phyloP scores from a whole-genome alignment of 2,797 vertebrate genomes.

The Bradypodion pumilum region DNA sequence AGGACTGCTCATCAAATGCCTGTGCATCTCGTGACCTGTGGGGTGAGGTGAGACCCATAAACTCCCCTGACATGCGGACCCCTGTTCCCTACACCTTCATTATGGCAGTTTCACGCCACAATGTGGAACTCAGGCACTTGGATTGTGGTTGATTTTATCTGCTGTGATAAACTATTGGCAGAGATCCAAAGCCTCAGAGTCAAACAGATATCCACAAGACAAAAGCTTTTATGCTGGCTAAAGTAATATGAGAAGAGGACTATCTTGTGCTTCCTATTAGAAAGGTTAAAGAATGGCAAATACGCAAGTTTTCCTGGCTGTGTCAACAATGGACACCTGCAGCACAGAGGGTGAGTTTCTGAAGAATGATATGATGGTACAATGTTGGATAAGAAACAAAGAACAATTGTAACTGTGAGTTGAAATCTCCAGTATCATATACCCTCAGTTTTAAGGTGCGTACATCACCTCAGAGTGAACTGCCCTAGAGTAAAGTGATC shows the following conservation, averaged over 20 bases:
- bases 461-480: too few species aligned
- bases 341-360: background rate
- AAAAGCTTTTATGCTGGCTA: background rate
- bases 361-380: background rate
- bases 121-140: background rate
- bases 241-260: background rate
- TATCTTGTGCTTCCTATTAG: background rate
- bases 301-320: background rate
- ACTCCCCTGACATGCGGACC: too few species aligned
- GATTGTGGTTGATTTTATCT: background rate
- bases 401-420: background rate
- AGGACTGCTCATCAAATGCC: too few species aligned
- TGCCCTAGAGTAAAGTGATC: too few species aligned
- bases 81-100: too few species aligned
- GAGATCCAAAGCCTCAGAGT: background rate
- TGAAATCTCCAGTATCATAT: background rate
- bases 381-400: background rate
- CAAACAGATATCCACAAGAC: background rate
- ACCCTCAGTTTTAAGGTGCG: too few species aligned
- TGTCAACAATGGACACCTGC: background rate
- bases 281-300: background rate
- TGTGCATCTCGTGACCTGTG: too few species aligned
- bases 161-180: background rate
- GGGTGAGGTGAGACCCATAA: too few species aligned
- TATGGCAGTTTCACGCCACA: too few species aligned